These are phyloP conservation scores for Aspidapion aeneum DNA, from an alignment of 2,888 invertebrate genomes.

Conservation along the genomic window DNA sequence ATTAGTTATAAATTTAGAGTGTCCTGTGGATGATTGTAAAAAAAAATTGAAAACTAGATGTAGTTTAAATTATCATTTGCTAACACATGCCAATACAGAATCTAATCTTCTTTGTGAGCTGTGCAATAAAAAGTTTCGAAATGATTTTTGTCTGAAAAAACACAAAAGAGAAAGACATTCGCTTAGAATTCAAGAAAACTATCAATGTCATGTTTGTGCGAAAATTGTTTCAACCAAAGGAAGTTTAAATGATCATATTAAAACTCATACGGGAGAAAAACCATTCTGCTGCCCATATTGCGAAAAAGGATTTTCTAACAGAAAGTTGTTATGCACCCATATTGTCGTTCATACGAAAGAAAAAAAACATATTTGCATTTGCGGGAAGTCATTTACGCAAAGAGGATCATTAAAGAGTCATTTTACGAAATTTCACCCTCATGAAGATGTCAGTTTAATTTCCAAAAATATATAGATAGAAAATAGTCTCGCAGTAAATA, in stretches of 20 bases:
- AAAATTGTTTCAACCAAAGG: constrained; percentile 13
- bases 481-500: too few species aligned
- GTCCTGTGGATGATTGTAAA: too few species aligned
- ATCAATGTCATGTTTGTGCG: constrained; percentile 23
- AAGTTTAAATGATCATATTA: constrained; percentile 22
- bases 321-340: constrained; percentile 48
- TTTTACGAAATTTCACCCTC: constrained; percentile 11
- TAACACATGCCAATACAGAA: constrained; percentile 11
- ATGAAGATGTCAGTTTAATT: too few species aligned
- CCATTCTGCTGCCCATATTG: constrained; percentile 40
- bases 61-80: constrained; percentile 30
- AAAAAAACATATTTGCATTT: constrained; percentile 54
- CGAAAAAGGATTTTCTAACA: constrained; percentile 43
- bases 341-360: constrained; percentile 54
- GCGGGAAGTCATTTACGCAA: constrained; percentile 53
- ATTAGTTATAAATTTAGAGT: too few species aligned
- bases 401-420: constrained; percentile 32
- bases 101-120: constrained; percentile 15
- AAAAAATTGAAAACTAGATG: constrained; percentile 26
- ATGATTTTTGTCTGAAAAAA: constrained; percentile 10
- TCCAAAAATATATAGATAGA: too few species aligned
- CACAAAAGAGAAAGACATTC: constrained; percentile 32
- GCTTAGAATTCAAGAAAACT: constrained; percentile 21
- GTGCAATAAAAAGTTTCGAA: constrained; percentile 16
- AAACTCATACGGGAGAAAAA: constrained; percentile 36